Conservation (phyloP, 2,113 vertebrate genomes). For the Cygnus buccinator region DNA sequence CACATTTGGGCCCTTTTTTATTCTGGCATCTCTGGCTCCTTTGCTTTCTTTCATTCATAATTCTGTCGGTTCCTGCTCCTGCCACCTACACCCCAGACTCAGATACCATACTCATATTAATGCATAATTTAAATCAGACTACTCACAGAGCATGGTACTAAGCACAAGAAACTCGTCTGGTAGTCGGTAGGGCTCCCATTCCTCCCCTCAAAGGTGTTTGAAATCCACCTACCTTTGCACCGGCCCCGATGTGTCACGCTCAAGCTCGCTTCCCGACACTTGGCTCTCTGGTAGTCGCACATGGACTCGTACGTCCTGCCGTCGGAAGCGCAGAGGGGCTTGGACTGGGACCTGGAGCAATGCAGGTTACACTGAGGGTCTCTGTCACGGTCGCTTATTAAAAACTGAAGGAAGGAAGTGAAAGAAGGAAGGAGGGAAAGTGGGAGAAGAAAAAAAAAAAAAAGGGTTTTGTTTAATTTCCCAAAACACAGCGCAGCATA, state of each 20-base stretch:
- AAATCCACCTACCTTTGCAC: constrained; percentile 87
- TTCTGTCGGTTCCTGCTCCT: neutral
- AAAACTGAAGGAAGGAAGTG: constrained; percentile 81
- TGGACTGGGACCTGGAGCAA: constrained; percentile 87
- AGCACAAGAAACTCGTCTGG: neutral
- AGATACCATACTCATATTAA: neutral
- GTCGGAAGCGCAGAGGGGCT: constrained; percentile 92
- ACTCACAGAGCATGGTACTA: neutral
- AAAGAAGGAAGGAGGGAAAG: neutral
- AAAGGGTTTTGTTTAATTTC: neutral
- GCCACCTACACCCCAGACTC: neutral
- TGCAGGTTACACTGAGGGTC: constrained; percentile 88
- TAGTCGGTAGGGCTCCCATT: accelerated
- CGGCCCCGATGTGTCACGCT: constrained; percentile 85
- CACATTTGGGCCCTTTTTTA: neutral
- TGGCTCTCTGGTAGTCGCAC: constrained; percentile 96
- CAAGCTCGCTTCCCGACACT: constrained; percentile 89
- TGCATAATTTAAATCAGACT: neutral
- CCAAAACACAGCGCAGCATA: neutral
- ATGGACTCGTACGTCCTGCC: constrained; percentile 91
- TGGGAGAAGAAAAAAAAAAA: neutral
- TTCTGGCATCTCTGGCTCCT: neutral
- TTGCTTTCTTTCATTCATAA: neutral
- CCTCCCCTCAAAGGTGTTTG: neutral
- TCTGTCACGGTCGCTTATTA: constrained; percentile 89